A percentile compares a stretch with the other conserved stretches of the same genome.
phyloP scores from a whole-genome alignment of 2,797 vertebrate genomes.

The Cyclura pinguis region DNA sequence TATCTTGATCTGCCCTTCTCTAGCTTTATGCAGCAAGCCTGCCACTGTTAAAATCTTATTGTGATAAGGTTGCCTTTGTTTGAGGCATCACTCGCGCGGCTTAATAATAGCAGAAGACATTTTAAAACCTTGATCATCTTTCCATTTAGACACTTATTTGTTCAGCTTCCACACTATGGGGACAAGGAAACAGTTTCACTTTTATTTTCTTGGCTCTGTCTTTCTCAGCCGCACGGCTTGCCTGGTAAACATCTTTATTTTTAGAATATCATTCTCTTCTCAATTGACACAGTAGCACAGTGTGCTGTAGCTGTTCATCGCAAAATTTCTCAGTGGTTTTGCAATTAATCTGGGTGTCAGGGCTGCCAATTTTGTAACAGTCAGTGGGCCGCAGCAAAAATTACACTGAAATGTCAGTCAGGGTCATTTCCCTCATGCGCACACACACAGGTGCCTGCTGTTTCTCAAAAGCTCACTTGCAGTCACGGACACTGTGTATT shows the following conservation, averaged over 20 bases:
- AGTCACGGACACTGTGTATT: neutral
- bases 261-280: conserved; percentile 3
- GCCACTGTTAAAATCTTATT: neutral
- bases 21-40: neutral
- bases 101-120: neutral
- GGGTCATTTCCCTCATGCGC: neutral
- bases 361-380: neutral
- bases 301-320: neutral
- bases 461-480: neutral
- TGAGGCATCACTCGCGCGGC: neutral
- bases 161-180: neutral
- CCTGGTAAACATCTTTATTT: conserved; percentile 12
- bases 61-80: conserved; percentile 23
- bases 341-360: neutral
- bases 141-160: neutral
- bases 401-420: neutral
- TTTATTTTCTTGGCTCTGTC: neutral
- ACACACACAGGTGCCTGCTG: neutral
- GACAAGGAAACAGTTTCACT: neutral
- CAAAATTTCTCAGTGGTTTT: neutral
- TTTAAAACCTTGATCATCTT: neutral
- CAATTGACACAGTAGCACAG: neutral
- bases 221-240: neutral
- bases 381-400: neutral
- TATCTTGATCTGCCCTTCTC: neutral